A percentile compares a stretch with the other conserved stretches of the same genome.
These are phyloP conservation scores for Epistrophella euchroma DNA, from an alignment of 2,888 invertebrate species.

Conservation along the genomic window DNA sequence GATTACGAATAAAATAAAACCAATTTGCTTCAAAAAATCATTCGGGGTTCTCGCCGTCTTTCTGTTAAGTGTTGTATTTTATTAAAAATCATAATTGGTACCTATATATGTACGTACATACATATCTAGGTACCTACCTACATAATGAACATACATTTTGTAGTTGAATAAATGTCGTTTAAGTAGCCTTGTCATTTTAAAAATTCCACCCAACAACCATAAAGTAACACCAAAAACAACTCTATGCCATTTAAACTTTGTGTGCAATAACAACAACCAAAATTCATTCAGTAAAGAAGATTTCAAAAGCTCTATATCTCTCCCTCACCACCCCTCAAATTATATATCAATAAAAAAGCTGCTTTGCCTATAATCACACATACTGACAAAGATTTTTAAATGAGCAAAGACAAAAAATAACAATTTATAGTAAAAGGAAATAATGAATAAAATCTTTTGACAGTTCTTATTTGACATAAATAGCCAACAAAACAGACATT, in stretches of 20 bases:
- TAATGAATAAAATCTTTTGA: conserved; percentile 54
- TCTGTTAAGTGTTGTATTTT: too few relatives aligned
- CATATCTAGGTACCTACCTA: too few relatives aligned
- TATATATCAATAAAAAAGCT: conserved; percentile 50
- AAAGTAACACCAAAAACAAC: conserved; percentile 17
- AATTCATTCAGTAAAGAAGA: conserved; percentile 59
- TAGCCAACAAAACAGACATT: conserved; percentile 11
- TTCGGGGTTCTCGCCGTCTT: too few relatives aligned
- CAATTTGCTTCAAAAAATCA: too few relatives aligned
- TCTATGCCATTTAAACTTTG: conserved; percentile 22
- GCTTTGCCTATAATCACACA: conserved; percentile 21
- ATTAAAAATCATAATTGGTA: too few relatives aligned
- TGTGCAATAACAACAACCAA: conserved; percentile 22
- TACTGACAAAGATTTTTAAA: conserved; percentile 11
- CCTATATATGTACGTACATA: too few relatives aligned
- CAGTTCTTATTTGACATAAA: conserved; percentile 42
- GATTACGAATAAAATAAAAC: too few relatives aligned
- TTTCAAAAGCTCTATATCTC: conserved; percentile 44
- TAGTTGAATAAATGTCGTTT: neutral
- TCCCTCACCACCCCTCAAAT: conserved; percentile 3
- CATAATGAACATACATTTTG: too few relatives aligned
- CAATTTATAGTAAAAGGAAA: conserved; percentile 44
- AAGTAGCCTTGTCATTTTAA: neutral
- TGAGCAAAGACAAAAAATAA: conserved; percentile 14
- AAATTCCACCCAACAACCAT: conserved; percentile 11